phyloP scores from a whole-genome alignment of 2,888 invertebrate species.

The Drosophila imparisetae region DNA sequence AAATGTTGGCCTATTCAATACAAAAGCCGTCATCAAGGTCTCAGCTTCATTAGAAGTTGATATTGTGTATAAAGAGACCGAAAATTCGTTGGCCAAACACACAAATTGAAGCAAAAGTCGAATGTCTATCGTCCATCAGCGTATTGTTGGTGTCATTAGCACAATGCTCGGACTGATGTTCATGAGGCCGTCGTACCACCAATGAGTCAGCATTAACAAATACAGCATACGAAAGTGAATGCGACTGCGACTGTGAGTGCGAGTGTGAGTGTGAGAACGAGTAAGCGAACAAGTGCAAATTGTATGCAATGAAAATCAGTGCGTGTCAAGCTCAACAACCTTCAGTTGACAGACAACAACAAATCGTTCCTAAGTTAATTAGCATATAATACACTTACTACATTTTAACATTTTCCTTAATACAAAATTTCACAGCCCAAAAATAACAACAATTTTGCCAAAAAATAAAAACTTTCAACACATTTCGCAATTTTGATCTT shows the following conservation, averaged over 20 bases:
- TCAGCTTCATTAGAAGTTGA: conserved; percentile 18
- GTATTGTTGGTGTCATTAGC: conserved; percentile 52
- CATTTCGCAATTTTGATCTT: background rate
- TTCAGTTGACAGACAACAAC: conserved; percentile 38
- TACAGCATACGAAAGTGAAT: conserved; percentile 2
- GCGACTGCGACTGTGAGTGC: background rate
- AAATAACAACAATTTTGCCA: background rate
- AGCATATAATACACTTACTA: conserved; percentile 17
- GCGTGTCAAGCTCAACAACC: conserved; percentile 59
- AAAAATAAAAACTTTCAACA: background rate
- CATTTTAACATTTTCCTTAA: background rate
- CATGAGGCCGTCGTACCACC: conserved; percentile 49
- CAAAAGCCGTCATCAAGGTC: conserved; percentile 48
- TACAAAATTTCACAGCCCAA: background rate
- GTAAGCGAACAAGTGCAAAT: conserved; percentile 36
- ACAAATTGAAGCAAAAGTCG: conserved; percentile 21
- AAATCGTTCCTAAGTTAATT: conserved; percentile 27
- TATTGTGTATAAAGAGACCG: conserved; percentile 29
- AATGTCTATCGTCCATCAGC: conserved; percentile 18
- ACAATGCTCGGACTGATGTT: conserved; percentile 29
- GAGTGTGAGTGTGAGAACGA: background rate
- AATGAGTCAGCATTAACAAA: conserved; percentile 50
- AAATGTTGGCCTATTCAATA: conserved; percentile 17
- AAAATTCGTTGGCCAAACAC: conserved; percentile 53
- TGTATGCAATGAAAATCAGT: conserved; percentile 46